Base-by-base conservation (phyloP, 2,888 invertebrate species). In the Chalcosyrphus nemorum region DNA sequence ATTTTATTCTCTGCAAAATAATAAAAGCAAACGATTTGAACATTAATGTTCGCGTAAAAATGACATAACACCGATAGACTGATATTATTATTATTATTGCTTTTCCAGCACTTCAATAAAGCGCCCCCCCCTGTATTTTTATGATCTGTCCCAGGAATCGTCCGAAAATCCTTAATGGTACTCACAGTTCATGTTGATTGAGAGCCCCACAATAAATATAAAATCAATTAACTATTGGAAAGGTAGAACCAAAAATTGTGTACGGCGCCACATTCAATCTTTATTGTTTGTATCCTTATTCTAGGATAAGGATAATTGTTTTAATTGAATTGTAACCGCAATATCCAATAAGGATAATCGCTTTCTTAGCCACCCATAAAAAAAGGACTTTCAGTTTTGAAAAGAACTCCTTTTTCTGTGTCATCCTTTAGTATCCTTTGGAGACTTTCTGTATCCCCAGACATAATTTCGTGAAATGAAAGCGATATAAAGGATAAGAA, bases 321-420 rank as follows among this genome's bases (percentile, higher is more conserved):
- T 54, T 43, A 76, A 76, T 76, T 59, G 59, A 61, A 68, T 59
- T 66, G 57, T 59, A 47, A 41, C 57, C 66, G 17, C 66, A 66
- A 57, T 52, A 76, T 57, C 41, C 47, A 76, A 68, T 68, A 43
- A 43, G 43, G 54, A 66, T 59, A 61, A 66, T 19, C 29, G 43
- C 41, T 52, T 45, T 35, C 43, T 32, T 41, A 59, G 57, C 9
- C 57, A 9, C 63, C 15, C 13, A 27, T 45, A 11, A 35, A 65
- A 65, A 35, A 47, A 35, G 50, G 21, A n/a, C 27, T 38, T 61
- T 61, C 41, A 24, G 32, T 38, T 38, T 65, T 63, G 13, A 9
- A 38, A 41, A 41, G 5, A 9, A n/a, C 15, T 24, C 35, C 21
- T 24, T 52, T 35, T 4, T 38, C 38, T 41, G n/a, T n/a, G 41